These are phyloP conservation scores for Octopus bimaculoides DNA, from an alignment of 1,140 invertebrate genomes.

Conservation along the genomic window DNA sequence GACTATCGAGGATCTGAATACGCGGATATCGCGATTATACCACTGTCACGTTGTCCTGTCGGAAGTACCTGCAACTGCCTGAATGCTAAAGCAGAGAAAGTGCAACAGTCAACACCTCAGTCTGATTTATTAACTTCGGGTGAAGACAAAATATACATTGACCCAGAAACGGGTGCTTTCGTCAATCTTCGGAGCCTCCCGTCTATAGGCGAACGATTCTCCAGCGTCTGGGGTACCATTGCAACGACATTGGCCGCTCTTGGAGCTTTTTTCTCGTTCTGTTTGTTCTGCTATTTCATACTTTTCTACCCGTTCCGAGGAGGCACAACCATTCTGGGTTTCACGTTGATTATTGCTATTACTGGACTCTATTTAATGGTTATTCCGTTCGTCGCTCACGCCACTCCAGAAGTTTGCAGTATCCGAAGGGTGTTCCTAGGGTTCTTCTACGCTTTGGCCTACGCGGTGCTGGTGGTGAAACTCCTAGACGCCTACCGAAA, in stretches of 20 bases:
- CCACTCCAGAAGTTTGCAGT: slow-evolving; percentile 55
- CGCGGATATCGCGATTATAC: slow-evolving; percentile 20
- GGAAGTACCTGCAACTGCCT: slow-evolving; percentile 42
- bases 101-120: slow-evolving; percentile 10
- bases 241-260: slow-evolving; percentile 52
- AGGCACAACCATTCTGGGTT: slow-evolving; percentile 60
- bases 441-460: slow-evolving; percentile 58
- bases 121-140: slow-evolving; percentile 26
- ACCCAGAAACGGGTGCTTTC: slow-evolving; percentile 41
- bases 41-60: slow-evolving; percentile 36
- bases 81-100: slow-evolving; percentile 19
- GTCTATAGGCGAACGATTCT: slow-evolving; percentile 46
- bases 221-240: slow-evolving; percentile 56
- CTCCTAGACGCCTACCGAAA: slow-evolving; percentile 57
- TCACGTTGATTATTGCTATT: slow-evolving; percentile 58
- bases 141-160: slow-evolving; percentile 42
- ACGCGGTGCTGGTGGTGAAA: slow-evolving; percentile 59
- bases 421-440: slow-evolving; percentile 56
- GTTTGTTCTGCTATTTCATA: slow-evolving; percentile 59
- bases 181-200: slow-evolving; percentile 40
- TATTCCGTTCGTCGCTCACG: slow-evolving; percentile 59
- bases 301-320: slow-evolving; percentile 56
- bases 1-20: slow-evolving; percentile 28
- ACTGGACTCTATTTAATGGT: slow-evolving; percentile 58
- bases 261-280: slow-evolving; percentile 51